phyloP scores from a whole-genome alignment of 1,140 invertebrate species.

The Coptotermes formosanus region DNA sequence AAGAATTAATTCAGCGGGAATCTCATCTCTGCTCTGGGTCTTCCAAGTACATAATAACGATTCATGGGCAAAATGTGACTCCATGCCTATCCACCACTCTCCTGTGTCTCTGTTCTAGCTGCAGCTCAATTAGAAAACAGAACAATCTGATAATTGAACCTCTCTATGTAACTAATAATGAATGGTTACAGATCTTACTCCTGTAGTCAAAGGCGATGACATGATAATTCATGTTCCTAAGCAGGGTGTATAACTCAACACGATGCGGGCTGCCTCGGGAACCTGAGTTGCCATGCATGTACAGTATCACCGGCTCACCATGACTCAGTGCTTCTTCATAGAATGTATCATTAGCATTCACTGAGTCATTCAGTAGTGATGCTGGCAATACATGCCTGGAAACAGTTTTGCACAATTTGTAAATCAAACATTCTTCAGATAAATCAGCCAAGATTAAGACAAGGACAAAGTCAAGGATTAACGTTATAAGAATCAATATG shows the following conservation, averaged over 20 bases:
- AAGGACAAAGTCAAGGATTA: too few species aligned
- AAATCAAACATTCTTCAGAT: conserved; percentile 6
- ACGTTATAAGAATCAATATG: too few species aligned
- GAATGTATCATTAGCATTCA: conserved; percentile 35
- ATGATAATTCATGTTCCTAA: conserved; percentile 78
- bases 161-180: too few species aligned
- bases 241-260: conserved; percentile 79
- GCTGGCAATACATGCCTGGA: conserved; percentile 61
- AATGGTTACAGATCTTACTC: conserved; percentile 51
- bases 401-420: conserved; percentile 29
- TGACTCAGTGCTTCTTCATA: conserved; percentile 51
- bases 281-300: conserved; percentile 89
- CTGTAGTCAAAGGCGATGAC: conserved; percentile 90
- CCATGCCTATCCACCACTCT: too few species aligned
- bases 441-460: too few species aligned
- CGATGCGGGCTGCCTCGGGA: conserved; percentile 76
- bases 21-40: too few species aligned
- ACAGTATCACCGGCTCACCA: conserved; percentile 67
- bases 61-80: too few species aligned
- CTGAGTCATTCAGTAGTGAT: conserved; percentile 47
- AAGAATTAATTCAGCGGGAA: too few species aligned
- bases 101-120: too few species aligned
- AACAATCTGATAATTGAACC: too few species aligned
- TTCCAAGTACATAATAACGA: too few species aligned
- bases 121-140: conserved; percentile 38